Evolutionary conservation across 2,113 vertebrate genomes (phyloP).

Genomic region (Xyrauchen texanus): DNA sequence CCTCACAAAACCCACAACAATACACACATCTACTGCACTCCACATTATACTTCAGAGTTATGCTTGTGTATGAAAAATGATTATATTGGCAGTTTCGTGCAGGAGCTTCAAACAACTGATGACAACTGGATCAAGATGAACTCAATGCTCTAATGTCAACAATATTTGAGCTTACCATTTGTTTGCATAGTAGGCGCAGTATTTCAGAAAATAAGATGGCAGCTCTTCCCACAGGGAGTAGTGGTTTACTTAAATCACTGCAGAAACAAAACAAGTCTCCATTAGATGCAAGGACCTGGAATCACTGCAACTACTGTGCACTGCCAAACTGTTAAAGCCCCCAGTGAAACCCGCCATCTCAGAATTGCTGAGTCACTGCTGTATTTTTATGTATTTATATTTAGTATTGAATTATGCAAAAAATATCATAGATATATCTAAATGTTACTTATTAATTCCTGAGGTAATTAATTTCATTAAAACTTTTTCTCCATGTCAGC

Average conservation of each 20-base stretch:
- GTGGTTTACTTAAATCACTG: conserved; percentile 98
- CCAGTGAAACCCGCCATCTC: not conserved
- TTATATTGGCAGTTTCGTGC: not conserved
- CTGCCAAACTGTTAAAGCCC: conserved; percentile 23
- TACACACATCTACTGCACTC: not conserved
- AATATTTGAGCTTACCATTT: conserved; percentile 84
- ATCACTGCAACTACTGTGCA: conserved; percentile 31
- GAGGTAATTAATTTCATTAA: no score
- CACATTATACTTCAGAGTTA: not conserved
- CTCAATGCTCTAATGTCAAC: not conserved
- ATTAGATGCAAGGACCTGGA: not conserved
- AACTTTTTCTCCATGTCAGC: no score
- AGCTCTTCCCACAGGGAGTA: conserved; percentile 96
- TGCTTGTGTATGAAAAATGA: not conserved
- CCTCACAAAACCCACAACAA: not conserved
- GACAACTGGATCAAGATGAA: conserved; percentile 2
- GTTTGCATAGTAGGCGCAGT: conserved; percentile 99
- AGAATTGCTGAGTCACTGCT: not conserved
- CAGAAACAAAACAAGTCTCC: conserved; percentile 57
- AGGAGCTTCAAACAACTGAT: not conserved
- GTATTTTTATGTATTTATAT: not conserved
- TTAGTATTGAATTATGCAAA: not conserved
- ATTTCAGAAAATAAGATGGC: conserved; percentile 95
- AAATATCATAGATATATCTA: no score
- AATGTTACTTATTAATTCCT: no score